A percentile compares a stretch with the other conserved stretches of the same genome.
These are phyloP conservation scores for Chloroclysta siterata DNA, from an alignment of 2,888 invertebrate genomes.

Conservation along the genomic window DNA sequence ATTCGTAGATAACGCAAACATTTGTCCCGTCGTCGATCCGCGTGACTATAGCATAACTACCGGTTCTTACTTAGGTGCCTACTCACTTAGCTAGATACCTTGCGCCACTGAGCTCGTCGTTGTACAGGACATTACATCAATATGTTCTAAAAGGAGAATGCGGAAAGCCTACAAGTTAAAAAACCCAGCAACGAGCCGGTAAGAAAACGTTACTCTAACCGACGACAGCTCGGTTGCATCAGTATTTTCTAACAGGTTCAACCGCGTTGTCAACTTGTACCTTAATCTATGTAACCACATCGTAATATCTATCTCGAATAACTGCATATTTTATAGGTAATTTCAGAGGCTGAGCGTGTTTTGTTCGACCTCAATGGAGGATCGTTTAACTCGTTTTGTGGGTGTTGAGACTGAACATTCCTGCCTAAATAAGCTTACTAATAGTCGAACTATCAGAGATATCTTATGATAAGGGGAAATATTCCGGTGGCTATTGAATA, in stretches of 20 bases:
- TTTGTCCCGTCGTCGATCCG: too few species aligned
- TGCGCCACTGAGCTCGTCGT: too few species aligned
- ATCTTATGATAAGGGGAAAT: not conserved
- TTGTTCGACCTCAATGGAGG: constrained; percentile 24
- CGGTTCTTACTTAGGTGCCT: too few species aligned
- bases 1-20: too few species aligned
- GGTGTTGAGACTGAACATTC: constrained; percentile 27
- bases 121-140: constrained; percentile 23
- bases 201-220: constrained; percentile 34
- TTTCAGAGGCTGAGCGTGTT: constrained; percentile 22
- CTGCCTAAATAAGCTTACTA: constrained; percentile 21
- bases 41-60: too few species aligned
- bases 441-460: constrained; percentile 10
- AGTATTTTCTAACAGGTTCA: constrained; percentile 66
- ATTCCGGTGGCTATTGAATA: not conserved
- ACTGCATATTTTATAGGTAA: constrained; percentile 46
- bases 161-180: constrained; percentile 21
- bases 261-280: constrained; percentile 51
- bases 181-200: constrained; percentile 24
- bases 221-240: constrained; percentile 42
- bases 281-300: constrained; percentile 63
- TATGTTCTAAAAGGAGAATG: constrained; percentile 18
- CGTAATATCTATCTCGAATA: constrained; percentile 51
- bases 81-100: too few species aligned
- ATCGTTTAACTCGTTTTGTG: constrained; percentile 25